Base-by-base conservation (phyloP, 2,888 invertebrate genomes). In the Oligia latruncula region DNA sequence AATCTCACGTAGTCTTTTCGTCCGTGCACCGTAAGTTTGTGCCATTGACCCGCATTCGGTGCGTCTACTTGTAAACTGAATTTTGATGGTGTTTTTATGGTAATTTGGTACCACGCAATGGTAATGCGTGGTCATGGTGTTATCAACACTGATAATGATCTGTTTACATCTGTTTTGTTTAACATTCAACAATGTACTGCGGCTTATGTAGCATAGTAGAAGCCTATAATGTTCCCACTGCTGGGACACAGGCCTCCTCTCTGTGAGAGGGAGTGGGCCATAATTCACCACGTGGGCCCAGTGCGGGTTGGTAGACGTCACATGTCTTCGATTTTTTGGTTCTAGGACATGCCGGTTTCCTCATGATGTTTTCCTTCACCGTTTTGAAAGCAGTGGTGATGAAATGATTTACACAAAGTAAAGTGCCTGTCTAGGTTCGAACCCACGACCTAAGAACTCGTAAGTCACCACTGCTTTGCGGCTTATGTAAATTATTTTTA, bases 61-160 rank as follows among this genome's bases (percentile, higher is more conserved):
- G 87, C 85, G 86, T 88, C 82, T 82, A 77, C 80, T 84, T 88
- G 88, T 89, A 75, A 86, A 86, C 86, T 84, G 91, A 90, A 91
- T 92, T 89, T 84, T 90, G 91, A 93, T 92, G 85, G 87, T 60
- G 82, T 71, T 83, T 89, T 92, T 89, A 93, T 92, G 92, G 87
- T 88, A 91, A 92, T 90, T 9, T 43, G 17, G 74, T 70, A 74
- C 11, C 43, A 77, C 78, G 86, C 77, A 82, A 83, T 73, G 20
- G 67, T 70, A 58, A 68, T 23, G 71, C 35, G 43, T 65, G 71
- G 71, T 80, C 60, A 80, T 76, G 80, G 80, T 77, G 70, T 70
- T 84, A 77, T 87, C 72, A 77, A 75, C 75, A 77, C 70, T 4
- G 73, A 75, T 83, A 55, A 15, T 49, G 35, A 87, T 80, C 74